Conservation (phyloP, 2,113 vertebrate species). For the Ictalurus punctatus region DNA sequence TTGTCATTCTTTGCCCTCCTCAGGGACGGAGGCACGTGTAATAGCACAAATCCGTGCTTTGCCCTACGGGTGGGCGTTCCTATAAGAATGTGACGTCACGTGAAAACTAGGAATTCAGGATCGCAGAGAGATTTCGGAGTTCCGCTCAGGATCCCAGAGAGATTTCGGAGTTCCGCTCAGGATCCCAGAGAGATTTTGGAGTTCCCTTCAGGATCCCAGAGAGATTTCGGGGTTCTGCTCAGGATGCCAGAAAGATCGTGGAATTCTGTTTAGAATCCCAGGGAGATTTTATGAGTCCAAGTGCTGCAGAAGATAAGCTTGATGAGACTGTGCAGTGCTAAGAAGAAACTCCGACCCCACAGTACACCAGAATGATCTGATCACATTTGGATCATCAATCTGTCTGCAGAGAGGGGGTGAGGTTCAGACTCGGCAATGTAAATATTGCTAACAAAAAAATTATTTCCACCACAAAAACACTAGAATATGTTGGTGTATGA, state of each 20-base stretch:
- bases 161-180: neutral
- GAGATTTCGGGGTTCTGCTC: neutral
- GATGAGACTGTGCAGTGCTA: neutral
- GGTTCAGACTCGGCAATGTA: conserved; percentile 35
- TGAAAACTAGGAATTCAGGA: too few species aligned
- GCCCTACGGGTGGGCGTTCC: too few species aligned
- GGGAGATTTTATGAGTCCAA: neutral
- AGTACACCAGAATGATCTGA: conserved; percentile 2
- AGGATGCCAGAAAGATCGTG: neutral
- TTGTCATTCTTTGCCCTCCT: too few species aligned
- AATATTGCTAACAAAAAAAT: conserved; percentile 1
- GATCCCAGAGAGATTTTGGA: neutral
- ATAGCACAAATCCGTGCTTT: too few species aligned
- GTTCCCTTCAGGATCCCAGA: neutral
- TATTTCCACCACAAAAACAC: neutral
- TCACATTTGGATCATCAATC: conserved; percentile 34
- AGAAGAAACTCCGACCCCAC: neutral
- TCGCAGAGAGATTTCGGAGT: neutral
- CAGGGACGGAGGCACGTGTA: too few species aligned
- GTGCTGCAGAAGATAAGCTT: neutral
- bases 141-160: neutral
- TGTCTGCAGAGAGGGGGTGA: conserved; percentile 5
- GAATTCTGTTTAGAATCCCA: neutral
- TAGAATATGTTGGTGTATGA: neutral
- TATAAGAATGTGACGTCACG: too few species aligned